A percentile compares a stretch with the other conserved stretches of the same genome.
These are phyloP conservation scores for Alsophila aescularia DNA, from an alignment of 2,888 invertebrate species.

Conservation along the genomic window DNA sequence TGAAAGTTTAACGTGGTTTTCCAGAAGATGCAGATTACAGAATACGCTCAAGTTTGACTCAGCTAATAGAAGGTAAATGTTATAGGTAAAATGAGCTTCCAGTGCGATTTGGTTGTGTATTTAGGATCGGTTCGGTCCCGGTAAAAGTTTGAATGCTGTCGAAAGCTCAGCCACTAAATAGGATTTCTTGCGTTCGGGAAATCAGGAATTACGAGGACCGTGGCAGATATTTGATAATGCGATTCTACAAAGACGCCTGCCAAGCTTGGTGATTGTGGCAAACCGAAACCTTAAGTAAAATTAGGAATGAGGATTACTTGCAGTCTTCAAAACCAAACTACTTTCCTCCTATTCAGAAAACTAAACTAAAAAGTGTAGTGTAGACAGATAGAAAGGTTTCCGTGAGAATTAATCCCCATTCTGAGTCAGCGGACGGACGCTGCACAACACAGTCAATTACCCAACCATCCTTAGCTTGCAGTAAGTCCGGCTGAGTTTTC, in stretches of 20 bases:
- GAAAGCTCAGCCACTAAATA: too few species aligned
- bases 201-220: too few species aligned
- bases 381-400: conserved; percentile 33
- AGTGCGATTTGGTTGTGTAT: background rate
- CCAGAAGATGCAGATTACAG: conserved; percentile 17
- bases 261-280: too few species aligned
- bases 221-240: too few species aligned
- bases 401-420: conserved; percentile 28
- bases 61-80: conserved; percentile 7
- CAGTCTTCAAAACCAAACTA: background rate
- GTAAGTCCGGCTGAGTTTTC: conserved; percentile 26
- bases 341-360: background rate
- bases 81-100: conserved; percentile 10
- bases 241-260: too few species aligned
- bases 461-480: conserved; percentile 23
- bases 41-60: conserved; percentile 12
- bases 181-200: too few species aligned
- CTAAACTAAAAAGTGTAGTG: conserved; percentile 11
- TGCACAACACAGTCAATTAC: conserved; percentile 33
- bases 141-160: too few species aligned
- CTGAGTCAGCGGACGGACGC: conserved; percentile 21
- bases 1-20: conserved; percentile 12
- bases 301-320: too few species aligned
- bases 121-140: too few species aligned
- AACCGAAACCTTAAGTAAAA: too few species aligned